A percentile compares a stretch with the other conserved stretches of the same genome.
These are phyloP conservation scores for Pelobates cultripes DNA, from an alignment of 2,797 vertebrate species.

Conservation along the genomic window DNA sequence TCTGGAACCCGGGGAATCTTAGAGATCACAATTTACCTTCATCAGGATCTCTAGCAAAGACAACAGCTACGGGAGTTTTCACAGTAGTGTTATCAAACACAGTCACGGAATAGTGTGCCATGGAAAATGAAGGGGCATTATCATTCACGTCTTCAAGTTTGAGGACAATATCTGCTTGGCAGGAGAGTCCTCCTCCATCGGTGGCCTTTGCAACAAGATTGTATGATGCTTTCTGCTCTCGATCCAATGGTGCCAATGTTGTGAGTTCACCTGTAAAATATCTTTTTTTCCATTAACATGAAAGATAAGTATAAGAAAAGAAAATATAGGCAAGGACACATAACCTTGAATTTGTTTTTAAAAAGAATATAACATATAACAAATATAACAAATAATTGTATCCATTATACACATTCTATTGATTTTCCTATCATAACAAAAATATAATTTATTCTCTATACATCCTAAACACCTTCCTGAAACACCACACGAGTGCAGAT, in stretches of 20 bases:
- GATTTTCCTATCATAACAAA: too few relatives aligned
- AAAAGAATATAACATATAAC: background rate
- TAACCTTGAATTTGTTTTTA: too few relatives aligned
- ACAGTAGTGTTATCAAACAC: conserved; percentile 95
- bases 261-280: conserved; percentile 83
- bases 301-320: background rate
- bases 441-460: too few relatives aligned
- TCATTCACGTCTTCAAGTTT: conserved; percentile 90
- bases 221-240: conserved; percentile 79
- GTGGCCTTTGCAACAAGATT: conserved; percentile 88
- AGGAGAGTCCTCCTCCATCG: conserved; percentile 91
- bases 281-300: background rate
- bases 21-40: conserved; percentile 75
- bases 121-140: conserved; percentile 88
- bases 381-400: too few relatives aligned
- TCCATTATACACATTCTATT: too few relatives aligned
- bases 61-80: conserved; percentile 87
- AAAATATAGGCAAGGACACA: background rate
- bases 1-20: background rate
- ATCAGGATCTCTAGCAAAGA: conserved; percentile 91
- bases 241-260: conserved; percentile 82
- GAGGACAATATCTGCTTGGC: conserved; percentile 85
- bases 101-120: conserved; percentile 84
- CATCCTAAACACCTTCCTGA: too few relatives aligned
- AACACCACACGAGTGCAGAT: too few relatives aligned